Evolutionary conservation across 2,113 vertebrate species (phyloP).

Genomic region (Oncorhynchus clarkii): DNA sequence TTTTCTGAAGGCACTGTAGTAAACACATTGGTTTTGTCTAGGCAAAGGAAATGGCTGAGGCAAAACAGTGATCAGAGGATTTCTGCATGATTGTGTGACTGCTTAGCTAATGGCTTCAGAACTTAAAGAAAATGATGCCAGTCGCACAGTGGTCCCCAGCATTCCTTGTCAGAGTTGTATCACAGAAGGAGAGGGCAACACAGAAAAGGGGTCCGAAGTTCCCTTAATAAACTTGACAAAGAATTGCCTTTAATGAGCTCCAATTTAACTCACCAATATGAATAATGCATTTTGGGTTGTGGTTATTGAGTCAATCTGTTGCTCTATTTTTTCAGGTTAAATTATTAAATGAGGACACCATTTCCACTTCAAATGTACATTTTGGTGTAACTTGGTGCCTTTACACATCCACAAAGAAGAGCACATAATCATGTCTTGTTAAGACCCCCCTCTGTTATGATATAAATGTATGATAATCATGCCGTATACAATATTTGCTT

Average conservation of each 20-base stretch:
- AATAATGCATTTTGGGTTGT: slow-evolving; percentile 49
- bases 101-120: slow-evolving; percentile 60
- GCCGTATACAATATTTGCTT: background rate
- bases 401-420: background rate
- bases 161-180: slow-evolving; percentile 39
- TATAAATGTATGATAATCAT: background rate
- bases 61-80: slow-evolving; percentile 52
- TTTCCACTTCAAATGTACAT: slow-evolving; percentile 20
- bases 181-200: slow-evolving; percentile 32
- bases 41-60: slow-evolving; percentile 27
- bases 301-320: slow-evolving; percentile 47
- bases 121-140: slow-evolving; percentile 63
- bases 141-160: slow-evolving; percentile 62
- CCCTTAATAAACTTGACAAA: slow-evolving; percentile 39
- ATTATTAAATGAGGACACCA: slow-evolving; percentile 39
- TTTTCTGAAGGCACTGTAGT: no score
- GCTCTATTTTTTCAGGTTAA: slow-evolving; percentile 32
- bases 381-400: background rate
- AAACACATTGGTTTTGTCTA: slow-evolving; percentile 28
- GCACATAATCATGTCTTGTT: background rate
- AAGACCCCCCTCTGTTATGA: background rate
- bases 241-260: slow-evolving; percentile 45
- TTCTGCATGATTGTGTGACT: slow-evolving; percentile 49
- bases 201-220: slow-evolving; percentile 14
- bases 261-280: slow-evolving; percentile 43